phyloP scores from a whole-genome alignment of 2,797 vertebrate genomes.

The Pelodytes ibericus region DNA sequence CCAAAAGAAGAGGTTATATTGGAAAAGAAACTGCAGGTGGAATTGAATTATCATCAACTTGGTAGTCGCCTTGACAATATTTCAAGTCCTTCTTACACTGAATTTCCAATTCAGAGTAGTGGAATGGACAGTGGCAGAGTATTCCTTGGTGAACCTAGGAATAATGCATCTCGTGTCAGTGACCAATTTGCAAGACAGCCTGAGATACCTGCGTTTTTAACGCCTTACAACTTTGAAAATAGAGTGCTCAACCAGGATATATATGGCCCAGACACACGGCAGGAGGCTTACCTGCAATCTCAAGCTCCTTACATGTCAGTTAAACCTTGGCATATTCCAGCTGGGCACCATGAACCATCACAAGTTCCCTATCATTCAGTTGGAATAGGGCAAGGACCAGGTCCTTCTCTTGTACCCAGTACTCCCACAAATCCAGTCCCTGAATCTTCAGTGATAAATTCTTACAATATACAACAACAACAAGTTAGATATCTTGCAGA shows the following conservation, averaged over 20 bases:
- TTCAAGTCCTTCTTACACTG: constrained; percentile 23
- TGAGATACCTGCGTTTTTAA: not conserved
- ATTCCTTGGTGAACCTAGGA: constrained; percentile 59
- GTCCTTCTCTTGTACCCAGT: not conserved
- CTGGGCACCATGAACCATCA: not conserved
- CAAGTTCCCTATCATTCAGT: not conserved
- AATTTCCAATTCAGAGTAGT: not conserved
- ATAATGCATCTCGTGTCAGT: not conserved
- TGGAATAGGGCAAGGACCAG: too few species aligned
- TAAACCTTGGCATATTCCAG: not conserved
- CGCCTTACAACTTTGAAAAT: not conserved
- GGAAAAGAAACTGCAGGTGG: constrained; percentile 82
- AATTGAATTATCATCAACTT: constrained; percentile 80
- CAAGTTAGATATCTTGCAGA: constrained; percentile 6
- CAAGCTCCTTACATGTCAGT: not conserved
- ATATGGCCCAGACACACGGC: not conserved
- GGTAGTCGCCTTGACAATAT: constrained; percentile 74
- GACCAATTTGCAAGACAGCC: rapidly evolving
- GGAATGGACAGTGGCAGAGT: constrained; percentile 65
- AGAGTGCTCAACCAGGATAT: not conserved
- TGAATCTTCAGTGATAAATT: constrained; percentile 60
- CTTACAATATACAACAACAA: not conserved
- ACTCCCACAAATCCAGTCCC: constrained; percentile 66
- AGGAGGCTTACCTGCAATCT: not conserved
- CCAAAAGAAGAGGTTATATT: constrained; percentile 62